Evolutionary conservation across 2,113 vertebrate genomes (phyloP), one percentile per base, ranked within the genome.

Genomic region (Orcinus orca): DNA sequence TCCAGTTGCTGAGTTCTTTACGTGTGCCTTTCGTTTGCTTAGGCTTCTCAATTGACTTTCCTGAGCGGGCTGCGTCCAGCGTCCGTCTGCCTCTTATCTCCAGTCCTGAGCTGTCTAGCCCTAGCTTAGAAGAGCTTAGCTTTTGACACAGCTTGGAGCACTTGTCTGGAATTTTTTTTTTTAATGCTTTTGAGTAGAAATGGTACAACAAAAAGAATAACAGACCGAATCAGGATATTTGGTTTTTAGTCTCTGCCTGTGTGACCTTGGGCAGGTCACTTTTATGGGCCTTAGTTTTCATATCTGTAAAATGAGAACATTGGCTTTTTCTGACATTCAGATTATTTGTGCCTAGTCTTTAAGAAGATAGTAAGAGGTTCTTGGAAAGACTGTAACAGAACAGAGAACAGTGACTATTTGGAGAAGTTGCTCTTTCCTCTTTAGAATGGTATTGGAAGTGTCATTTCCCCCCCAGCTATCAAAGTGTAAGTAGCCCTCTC

Each of bases 281-380:
- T 95, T 80, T 80, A 86, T 3, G 23, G 68, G 21, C 18, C 31
- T 81, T 92, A 62, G 23, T 76, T 88, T 82, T 41, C 47, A 74
- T 88, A 65, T 65, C n/a, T 87, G 23, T 83, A 71, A 90, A 84
- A 80, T 85, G 53, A n/a, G 81, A 83, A 90, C n/a, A 88, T 47
- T 88, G 20, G 3, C n/a, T 96, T 97, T 96, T 93, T 90, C 25
- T 90, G 86, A 90, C 31, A 55, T 84, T 94, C 17, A 93, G 58
- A 82, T 63, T 81, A 89, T 53, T 44, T 93, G 21, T 96, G 33
- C 65, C 73, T 23, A 83, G 53, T 79, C 63, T 96, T 97, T 41
- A 95, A 97, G 65, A 85, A 29, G 63, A 20, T 88, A 38, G 13
- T 71, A 68, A 96, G 41, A 62, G 18, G 25, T 87, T 94, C 81